Percentiles rank a stretch among this genome's conserved stretches.
phyloP scores from a whole-genome alignment of 2,113 vertebrate genomes.

The Coptodon bakossiorum region DNA sequence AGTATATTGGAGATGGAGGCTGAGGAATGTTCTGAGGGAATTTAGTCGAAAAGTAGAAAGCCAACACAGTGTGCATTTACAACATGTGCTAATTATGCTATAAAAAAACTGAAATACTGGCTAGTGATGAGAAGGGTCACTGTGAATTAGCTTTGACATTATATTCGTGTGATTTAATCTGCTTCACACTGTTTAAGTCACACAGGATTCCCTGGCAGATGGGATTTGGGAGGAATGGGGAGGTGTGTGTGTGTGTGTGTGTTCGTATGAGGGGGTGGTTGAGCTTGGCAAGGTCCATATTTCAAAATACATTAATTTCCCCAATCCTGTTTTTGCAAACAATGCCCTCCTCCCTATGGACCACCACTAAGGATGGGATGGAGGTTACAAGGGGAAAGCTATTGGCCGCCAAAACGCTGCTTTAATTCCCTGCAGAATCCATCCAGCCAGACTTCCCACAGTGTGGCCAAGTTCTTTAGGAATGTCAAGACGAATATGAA shows the following conservation, averaged over 20 bases:
- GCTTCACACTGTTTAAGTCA: conserved; percentile 58
- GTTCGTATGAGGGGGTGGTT: neutral
- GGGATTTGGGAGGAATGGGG: conserved; percentile 40
- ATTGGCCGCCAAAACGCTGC: conserved; percentile 53
- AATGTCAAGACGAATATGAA: conserved; percentile 73
- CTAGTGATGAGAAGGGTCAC: conserved; percentile 42
- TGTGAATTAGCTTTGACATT: conserved; percentile 60
- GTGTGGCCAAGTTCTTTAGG: conserved; percentile 69
- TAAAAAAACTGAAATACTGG: conserved; percentile 15
- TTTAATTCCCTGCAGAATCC: conserved; percentile 68
- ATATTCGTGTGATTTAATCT: conserved; percentile 63
- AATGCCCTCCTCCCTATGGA: conserved; percentile 59
- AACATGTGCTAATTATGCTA: conserved; percentile 30
- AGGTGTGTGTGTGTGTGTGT: neutral
- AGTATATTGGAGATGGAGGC: conserved; percentile 5
- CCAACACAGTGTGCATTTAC: conserved; percentile 47
- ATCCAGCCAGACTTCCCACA: conserved; percentile 70
- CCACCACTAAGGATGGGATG: conserved; percentile 56
- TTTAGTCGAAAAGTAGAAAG: conserved; percentile 31
- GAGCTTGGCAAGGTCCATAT: conserved; percentile 60
- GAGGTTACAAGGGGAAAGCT: conserved; percentile 54
- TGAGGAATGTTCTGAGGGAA: conserved; percentile 62
- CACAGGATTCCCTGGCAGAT: conserved; percentile 49
- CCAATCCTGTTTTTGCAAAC: conserved; percentile 65
- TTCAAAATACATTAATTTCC: conserved; percentile 69